Evolutionary conservation across 2,888 invertebrate species (phyloP).

Genomic region (Apotomis turbidana): DNA sequence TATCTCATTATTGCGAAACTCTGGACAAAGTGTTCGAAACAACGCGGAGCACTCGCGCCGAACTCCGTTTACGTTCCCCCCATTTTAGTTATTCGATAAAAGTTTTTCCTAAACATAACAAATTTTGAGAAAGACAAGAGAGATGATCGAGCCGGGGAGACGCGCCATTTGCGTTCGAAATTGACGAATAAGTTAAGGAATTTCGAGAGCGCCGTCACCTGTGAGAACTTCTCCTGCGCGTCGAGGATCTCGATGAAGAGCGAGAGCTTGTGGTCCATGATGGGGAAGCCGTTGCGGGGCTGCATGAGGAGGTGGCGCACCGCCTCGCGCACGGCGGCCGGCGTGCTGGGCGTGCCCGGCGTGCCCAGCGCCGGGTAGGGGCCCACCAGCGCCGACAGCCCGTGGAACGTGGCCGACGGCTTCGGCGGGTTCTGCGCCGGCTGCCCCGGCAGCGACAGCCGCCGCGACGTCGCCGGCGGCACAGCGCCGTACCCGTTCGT

Average conservation of each 20-base stretch:
- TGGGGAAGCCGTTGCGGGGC: slow-evolving; percentile 89
- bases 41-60: slow-evolving; percentile 24
- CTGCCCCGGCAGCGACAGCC: slow-evolving; percentile 82
- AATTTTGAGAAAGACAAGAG: slow-evolving; percentile 7
- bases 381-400: slow-evolving; percentile 72
- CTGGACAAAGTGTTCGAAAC: slow-evolving; percentile 31
- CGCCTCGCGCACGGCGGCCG: slow-evolving; percentile 87
- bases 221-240: slow-evolving; percentile 91
- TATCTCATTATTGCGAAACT: slow-evolving; percentile 34
- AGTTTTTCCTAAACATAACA: slow-evolving; percentile 25
- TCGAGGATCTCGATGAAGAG: slow-evolving; percentile 92
- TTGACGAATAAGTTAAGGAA: slow-evolving; percentile 48
- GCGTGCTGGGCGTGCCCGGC: slow-evolving; percentile 81
- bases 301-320: slow-evolving; percentile 87
- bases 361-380: slow-evolving; percentile 63
- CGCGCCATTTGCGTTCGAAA: slow-evolving; percentile 19
- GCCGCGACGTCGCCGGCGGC: slow-evolving; percentile 78
- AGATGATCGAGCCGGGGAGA: slow-evolving; percentile 22
- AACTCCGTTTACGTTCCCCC: slow-evolving; percentile 3
- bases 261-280: slow-evolving; percentile 90
- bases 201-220: slow-evolving; percentile 78
- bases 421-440: slow-evolving; percentile 80
- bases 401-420: slow-evolving; percentile 86
- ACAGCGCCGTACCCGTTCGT: slow-evolving; percentile 79
- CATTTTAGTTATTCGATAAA: slow-evolving; percentile 39